Base-by-base conservation (phyloP, 2,888 invertebrate genomes). In the Octodonta nipae region DNA sequence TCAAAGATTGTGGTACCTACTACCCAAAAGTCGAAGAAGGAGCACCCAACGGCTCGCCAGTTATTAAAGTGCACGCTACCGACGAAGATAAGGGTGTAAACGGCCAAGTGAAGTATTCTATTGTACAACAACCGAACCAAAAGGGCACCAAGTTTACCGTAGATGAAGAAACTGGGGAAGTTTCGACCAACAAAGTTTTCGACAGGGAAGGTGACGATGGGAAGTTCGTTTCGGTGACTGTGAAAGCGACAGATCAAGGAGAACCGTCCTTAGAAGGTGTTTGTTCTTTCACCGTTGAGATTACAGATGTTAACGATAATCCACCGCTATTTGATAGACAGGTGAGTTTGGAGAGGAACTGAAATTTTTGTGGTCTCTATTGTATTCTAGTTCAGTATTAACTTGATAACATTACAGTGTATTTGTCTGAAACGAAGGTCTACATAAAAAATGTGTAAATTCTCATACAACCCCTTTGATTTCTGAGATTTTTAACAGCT, bases 191-290 rank as follows among this genome's bases (percentile, higher is more conserved):
- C 52, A 92, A 91, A 70, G 89, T 91, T 13, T 93, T 95, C 58
- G 92, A 95, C 65, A 76, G 93, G 39, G 95, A 95, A 65, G 91
- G 91, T 1, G 93, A 95, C 50, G 91, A 91, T 58, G 91, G 91
- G 5, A 89, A 91, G 65, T 91, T 91, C 61, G 92, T 92, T 4
- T 89, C 89, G 0, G 89, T 92, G 4, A 95, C 93, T 0, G 88
- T 95, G 0, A 93, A 95, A 65, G 98, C 95, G 4, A 92, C 92
- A 1, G 98, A 98, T 72, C 87, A 93, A 58, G 98, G 95, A n/a
- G 89, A 89, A 59, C 93, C 95, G 1, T 89, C 91, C 0, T 63
- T 98, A 45, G 95, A 95, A 63, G 93, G 95, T 14, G 93, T 95
- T 44, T 98, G 98, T 63, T 95, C 95, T 5, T 96, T 98, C 60